phyloP scores from a whole-genome alignment of 2,797 vertebrate species.

The Varecia variegata region DNA sequence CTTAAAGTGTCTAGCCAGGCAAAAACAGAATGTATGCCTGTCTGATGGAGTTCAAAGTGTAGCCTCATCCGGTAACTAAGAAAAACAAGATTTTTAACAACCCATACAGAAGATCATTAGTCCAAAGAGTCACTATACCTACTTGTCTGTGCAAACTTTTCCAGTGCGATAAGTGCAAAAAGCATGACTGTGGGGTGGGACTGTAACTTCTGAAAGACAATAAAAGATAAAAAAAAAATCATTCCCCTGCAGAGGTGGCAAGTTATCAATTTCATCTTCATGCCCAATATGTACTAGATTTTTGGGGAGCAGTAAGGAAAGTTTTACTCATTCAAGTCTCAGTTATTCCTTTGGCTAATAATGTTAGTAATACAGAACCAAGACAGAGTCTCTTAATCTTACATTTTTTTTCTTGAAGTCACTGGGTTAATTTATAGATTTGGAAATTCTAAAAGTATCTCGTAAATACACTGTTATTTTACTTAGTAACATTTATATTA shows the following conservation, averaged over 20 bases:
- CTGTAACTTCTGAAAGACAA: slow-evolving; percentile 91
- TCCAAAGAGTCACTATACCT: slow-evolving; percentile 78
- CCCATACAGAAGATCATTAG: slow-evolving; percentile 15
- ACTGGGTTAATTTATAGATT: slow-evolving; percentile 5
- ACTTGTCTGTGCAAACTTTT: slow-evolving; percentile 99
- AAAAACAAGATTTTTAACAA: slow-evolving; percentile 10
- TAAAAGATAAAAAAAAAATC: slow-evolving; percentile 55
- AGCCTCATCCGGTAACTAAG: not conserved
- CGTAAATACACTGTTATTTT: slow-evolving; percentile 37
- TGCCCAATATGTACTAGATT: not conserved
- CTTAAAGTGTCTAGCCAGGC: not conserved
- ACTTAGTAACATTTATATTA: slow-evolving; percentile 35
- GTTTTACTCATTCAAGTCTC: not conserved
- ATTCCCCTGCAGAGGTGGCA: not conserved
- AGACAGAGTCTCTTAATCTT: not conserved
- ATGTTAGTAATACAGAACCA: slow-evolving; percentile 9
- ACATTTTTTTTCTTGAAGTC: not conserved
- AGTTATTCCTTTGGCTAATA: slow-evolving; percentile 3
- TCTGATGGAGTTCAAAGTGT: not conserved
- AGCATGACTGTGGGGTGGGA: slow-evolving; percentile 99
- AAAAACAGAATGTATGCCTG: not conserved
- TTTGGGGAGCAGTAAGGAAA: not conserved
- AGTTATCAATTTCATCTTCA: slow-evolving; percentile 28
- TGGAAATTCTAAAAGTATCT: slow-evolving; percentile 37
- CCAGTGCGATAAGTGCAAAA: slow-evolving; percentile 98